A percentile compares a stretch with the other conserved stretches of the same genome.
phyloP scores from a whole-genome alignment of 2,888 invertebrate genomes.

The Metellina segmentata region DNA sequence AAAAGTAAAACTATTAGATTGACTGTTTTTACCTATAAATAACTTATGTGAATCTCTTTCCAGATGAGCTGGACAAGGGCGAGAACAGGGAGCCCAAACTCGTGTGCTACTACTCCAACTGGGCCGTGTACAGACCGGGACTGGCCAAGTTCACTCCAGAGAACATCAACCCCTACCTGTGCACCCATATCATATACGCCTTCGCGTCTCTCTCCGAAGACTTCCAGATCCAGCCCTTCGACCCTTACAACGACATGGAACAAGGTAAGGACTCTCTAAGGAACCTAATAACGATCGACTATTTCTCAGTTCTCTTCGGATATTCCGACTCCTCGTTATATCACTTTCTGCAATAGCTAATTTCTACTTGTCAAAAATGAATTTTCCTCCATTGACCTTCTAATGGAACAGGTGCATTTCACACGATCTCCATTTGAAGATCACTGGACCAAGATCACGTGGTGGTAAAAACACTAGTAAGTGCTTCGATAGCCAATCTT shows the following conservation, averaged over 20 bases:
- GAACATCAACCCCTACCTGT: conserved; percentile 96
- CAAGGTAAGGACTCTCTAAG: conserved; percentile 86
- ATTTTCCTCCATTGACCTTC: too few species aligned
- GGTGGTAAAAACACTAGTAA: too few species aligned
- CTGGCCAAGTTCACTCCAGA: conserved; percentile 95
- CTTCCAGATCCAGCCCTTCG: conserved; percentile 93
- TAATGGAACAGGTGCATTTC: too few species aligned
- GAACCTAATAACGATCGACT: not conserved
- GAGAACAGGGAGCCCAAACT: conserved; percentile 77
- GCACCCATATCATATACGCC: conserved; percentile 81
- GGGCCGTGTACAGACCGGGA: conserved; percentile 84
- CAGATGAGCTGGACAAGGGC: conserved; percentile 56
- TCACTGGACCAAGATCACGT: too few species aligned
- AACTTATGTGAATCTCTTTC: not conserved
- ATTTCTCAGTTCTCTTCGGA: too few species aligned
- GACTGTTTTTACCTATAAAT: not conserved
- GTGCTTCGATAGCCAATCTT: too few species aligned
- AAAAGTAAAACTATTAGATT: not conserved
- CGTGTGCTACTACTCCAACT: conserved; percentile 79
- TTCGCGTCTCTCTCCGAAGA: conserved; percentile 84
- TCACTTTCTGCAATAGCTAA: too few species aligned
- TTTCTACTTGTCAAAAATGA: too few species aligned
- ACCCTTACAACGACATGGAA: conserved; percentile 97
- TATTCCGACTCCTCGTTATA: too few species aligned
- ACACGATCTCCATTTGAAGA: too few species aligned